A percentile compares a stretch with the other conserved stretches of the same genome.
Evolutionary conservation across 1,140 invertebrate species (phyloP).

Genomic region (Hydropsyche tenuis): DNA sequence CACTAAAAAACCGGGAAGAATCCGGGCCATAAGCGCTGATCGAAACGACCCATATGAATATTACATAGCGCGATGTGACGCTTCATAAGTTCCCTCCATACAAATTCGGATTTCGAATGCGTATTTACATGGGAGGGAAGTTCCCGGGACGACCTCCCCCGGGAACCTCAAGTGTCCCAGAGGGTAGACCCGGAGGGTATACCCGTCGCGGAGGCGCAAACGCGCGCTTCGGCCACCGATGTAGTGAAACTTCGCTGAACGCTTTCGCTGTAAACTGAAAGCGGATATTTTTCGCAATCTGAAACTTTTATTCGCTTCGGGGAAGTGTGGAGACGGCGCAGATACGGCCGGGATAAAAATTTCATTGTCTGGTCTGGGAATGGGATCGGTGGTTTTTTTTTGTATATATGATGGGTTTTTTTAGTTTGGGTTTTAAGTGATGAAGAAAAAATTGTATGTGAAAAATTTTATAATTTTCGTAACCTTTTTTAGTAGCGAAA

Average conservation of each 20-base stretch:
- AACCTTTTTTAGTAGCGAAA: no score
- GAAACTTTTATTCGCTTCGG: constrained; percentile 23
- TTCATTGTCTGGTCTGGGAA: no score
- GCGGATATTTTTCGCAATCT: constrained; percentile 1
- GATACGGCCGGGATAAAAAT: no score
- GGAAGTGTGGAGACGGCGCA: no score
- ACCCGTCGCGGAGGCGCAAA: constrained; percentile 9
- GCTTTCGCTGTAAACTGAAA: constrained; percentile 4
- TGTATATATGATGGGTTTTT: no score
- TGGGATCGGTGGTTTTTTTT: no score
- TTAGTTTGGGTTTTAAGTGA: no score
- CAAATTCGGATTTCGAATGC: no score
- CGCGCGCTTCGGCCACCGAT: background rate
- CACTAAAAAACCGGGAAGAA: background rate
- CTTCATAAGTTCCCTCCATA: background rate
- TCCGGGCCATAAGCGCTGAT: background rate
- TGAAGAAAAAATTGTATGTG: no score
- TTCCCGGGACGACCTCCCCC: background rate
- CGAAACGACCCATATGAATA: background rate
- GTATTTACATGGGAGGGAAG: no score
- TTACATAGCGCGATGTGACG: background rate
- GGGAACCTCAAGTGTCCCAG: constrained; percentile 18
- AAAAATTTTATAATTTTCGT: no score
- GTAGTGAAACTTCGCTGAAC: background rate
- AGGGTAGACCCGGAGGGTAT: background rate